Evolutionary conservation across 2,113 vertebrate genomes (phyloP).

Genomic region (Apistogramma diplotaenia): DNA sequence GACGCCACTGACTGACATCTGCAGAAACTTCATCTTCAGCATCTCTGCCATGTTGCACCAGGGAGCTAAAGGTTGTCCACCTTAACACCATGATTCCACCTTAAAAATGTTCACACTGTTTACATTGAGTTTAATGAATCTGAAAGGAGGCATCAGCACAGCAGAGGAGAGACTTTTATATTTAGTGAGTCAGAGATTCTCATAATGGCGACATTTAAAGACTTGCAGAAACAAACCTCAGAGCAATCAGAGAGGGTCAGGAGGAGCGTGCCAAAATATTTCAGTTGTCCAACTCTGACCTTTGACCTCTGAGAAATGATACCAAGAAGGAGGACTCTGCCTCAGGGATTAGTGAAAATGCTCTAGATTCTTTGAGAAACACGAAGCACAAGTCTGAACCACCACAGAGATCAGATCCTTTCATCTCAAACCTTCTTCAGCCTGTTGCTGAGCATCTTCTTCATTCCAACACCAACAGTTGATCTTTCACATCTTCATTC

Average conservation of each 20-base stretch:
- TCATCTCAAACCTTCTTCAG: background rate
- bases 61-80: conserved; percentile 81
- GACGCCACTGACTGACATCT: conserved; percentile 92
- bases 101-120: background rate
- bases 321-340: background rate
- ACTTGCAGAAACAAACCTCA: background rate
- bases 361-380: background rate
- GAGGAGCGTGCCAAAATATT: background rate
- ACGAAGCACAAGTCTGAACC: background rate
- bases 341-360: background rate
- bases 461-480: background rate
- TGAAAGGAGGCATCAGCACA: too few relatives aligned
- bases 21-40: conserved; percentile 91
- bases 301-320: background rate
- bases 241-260: background rate
- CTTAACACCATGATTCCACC: background rate
- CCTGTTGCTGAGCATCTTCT: background rate
- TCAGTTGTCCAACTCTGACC: background rate
- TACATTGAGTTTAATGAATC: background rate
- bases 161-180: background rate
- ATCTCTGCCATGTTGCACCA: conserved; percentile 92
- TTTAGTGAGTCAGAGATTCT: background rate
- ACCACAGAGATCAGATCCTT: background rate
- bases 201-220: background rate
- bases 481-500: background rate